phyloP scores from a whole-genome alignment of 2,888 invertebrate genomes.

The Pseudoips prasinana region DNA sequence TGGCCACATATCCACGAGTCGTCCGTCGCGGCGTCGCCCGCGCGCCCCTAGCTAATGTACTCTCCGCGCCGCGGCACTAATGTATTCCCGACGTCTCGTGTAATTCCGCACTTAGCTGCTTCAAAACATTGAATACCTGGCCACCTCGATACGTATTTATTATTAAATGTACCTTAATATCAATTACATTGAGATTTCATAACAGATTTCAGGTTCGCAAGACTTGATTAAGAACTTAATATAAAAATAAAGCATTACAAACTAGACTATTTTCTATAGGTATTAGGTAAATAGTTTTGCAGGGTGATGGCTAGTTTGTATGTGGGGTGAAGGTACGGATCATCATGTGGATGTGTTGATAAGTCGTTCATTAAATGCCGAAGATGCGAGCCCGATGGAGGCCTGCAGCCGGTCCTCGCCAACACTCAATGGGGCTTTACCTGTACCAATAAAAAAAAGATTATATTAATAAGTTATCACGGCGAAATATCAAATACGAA shows the following conservation, averaged over 20 bases:
- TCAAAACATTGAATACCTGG: constrained; percentile 39
- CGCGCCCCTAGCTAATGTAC: constrained; percentile 42
- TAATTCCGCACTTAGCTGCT: constrained; percentile 63
- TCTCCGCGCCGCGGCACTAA: constrained; percentile 47
- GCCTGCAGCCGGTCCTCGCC: constrained; percentile 41
- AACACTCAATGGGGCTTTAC: constrained; percentile 74
- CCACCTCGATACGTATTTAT: no score
- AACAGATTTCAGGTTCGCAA: constrained; percentile 25
- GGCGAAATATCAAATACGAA: no score
- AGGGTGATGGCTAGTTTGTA: constrained; percentile 48
- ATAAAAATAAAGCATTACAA: constrained; percentile 49
- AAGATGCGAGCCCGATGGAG: constrained; percentile 30
- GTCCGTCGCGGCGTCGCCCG: constrained; percentile 30
- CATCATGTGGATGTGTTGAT: constrained; percentile 38
- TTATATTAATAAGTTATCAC: background rate
- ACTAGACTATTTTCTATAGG: constrained; percentile 30
- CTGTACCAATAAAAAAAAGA: constrained; percentile 38
- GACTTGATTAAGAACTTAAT: constrained; percentile 37
- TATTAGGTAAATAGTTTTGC: constrained; percentile 31
- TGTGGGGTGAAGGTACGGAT: constrained; percentile 34
- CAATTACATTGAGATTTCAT: constrained; percentile 34
- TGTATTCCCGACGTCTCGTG: constrained; percentile 50
- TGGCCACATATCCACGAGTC: constrained; percentile 68
- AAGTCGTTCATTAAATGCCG: constrained; percentile 37
- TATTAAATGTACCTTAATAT: constrained; percentile 25